Conservation (phyloP, 2,113 vertebrate genomes). For the Callithrix jacchus region DNA sequence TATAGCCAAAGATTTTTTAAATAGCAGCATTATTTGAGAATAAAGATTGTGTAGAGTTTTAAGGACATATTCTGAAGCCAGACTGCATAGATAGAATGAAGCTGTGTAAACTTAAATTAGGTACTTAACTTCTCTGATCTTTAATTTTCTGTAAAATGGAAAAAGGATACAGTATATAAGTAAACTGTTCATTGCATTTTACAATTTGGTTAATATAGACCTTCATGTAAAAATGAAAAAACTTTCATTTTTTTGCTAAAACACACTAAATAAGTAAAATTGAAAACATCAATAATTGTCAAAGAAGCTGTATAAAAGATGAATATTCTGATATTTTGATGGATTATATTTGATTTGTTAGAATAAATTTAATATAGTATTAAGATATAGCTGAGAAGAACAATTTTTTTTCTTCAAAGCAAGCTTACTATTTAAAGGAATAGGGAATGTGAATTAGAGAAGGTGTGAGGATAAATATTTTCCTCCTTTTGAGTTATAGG, state of each 20-base stretch:
- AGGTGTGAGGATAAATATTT: neutral
- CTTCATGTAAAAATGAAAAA: neutral
- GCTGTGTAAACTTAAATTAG: neutral
- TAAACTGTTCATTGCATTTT: neutral
- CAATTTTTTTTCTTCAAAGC: neutral
- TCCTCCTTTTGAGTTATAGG: neutral
- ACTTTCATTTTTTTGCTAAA: neutral
- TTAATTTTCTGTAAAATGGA: neutral
- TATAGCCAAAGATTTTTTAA: constrained; percentile 12
- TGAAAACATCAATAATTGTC: neutral
- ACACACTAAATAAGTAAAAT: constrained; percentile 17
- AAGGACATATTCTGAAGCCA: neutral
- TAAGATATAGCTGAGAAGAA: neutral
- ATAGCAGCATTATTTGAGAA: neutral
- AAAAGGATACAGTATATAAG: no score
- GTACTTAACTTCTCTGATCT: neutral
- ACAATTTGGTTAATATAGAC: constrained; percentile 22
- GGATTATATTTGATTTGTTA: neutral
- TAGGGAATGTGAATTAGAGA: neutral
- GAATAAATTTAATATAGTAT: neutral
- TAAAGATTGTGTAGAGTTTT: neutral
- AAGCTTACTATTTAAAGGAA: neutral
- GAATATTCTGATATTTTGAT: neutral
- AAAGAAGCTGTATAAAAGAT: neutral
- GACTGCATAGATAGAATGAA: neutral